Evolutionary conservation across 2,888 invertebrate species (phyloP), one percentile per base, ranked within the genome.

Genomic region (Folsomia manolachei): DNA sequence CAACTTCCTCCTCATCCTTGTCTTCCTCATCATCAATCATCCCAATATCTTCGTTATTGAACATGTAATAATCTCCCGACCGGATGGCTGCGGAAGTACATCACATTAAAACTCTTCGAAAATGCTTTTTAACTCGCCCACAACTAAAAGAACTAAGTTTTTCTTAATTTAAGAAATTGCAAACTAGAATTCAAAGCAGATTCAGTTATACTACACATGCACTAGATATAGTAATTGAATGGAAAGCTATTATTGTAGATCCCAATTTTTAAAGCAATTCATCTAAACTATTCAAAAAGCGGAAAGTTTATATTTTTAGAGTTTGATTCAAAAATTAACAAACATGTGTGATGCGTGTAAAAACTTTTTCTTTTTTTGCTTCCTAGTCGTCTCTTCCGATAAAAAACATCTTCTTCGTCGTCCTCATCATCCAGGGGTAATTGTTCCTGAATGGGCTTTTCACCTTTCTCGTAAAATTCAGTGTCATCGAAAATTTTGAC

Each of bases 11-110:
- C 74, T 87, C 87, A 61, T 84, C 84, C 26, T 88, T 88, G 25
- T 88, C 87, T 27, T 88, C 88, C 61, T 88, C 88, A 25, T 79
- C 80, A 67, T 82, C 81, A 75, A 81, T 81, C 78, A 81, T 81
- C 27, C 86, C 79, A 74, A 81, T 76, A 7, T 89, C 87, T 0
- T 87, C 88, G 14, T 61, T 56, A 65, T 92, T 91, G 86, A 99
- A 99, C 95, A 99, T 96, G 86, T 97, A 98, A 86, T 99, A 98
- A 86, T 99, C 99, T 21, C 98, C 99, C 74, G 97, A 97, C 68
- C 97, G 90, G 73, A 98, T 91, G 68, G 98, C 99, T 99, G 86
- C 83, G 74, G 9, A 39, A 39, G 14, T 39, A 39, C 14, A 39
- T 60, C 23, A 60, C 18, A 60, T 60, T 7, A 60, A 60, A 60